These are phyloP conservation scores for Apostichopus leukothele DNA, from an alignment of 53 echinoderm and acorn worm species.

Conservation along the genomic window DNA sequence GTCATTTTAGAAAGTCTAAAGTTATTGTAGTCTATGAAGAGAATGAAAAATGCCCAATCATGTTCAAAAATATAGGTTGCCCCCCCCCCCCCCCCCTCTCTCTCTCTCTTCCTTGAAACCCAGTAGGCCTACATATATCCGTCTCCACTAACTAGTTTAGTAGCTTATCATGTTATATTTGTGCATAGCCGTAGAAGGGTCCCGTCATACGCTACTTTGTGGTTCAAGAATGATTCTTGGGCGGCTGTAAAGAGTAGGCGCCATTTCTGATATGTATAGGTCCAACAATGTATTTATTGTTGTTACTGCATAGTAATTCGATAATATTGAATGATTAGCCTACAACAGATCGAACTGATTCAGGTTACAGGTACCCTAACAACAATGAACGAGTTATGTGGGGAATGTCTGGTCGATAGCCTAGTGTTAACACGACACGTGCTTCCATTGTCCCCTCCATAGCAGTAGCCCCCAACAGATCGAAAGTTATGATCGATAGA, in stretches of 20 bases:
- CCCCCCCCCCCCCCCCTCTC: too few relatives aligned
- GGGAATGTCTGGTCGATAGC: slow-evolving; percentile 19
- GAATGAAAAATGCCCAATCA: too few relatives aligned
- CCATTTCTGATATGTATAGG: background rate
- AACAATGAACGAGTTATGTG: slow-evolving; percentile 29
- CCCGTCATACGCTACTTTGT: too few relatives aligned
- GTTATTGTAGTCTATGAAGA: too few relatives aligned
- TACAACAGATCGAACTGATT: slow-evolving; percentile 23
- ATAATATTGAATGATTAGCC: slow-evolving; percentile 33
- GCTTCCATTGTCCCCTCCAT: slow-evolving; percentile 6
- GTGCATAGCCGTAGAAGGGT: too few relatives aligned
- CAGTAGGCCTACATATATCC: too few relatives aligned
- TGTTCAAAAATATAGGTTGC: too few relatives aligned
- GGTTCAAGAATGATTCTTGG: too few relatives aligned
- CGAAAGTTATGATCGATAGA: slow-evolving; percentile 24
- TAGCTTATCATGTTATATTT: too few relatives aligned
- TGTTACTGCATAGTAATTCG: slow-evolving; percentile 1
- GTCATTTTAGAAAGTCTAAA: too few relatives aligned
- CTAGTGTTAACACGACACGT: slow-evolving; percentile 28
- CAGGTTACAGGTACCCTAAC: slow-evolving; percentile 5
- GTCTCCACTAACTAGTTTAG: too few relatives aligned
- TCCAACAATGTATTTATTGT: slow-evolving; percentile 18
- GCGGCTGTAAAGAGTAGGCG: background rate
- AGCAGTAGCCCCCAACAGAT: slow-evolving; percentile 37
- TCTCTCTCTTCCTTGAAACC: too few relatives aligned